Evolutionary conservation across 2,888 invertebrate species (phyloP).

Genomic region (Cryptocheilus praepositus): DNA sequence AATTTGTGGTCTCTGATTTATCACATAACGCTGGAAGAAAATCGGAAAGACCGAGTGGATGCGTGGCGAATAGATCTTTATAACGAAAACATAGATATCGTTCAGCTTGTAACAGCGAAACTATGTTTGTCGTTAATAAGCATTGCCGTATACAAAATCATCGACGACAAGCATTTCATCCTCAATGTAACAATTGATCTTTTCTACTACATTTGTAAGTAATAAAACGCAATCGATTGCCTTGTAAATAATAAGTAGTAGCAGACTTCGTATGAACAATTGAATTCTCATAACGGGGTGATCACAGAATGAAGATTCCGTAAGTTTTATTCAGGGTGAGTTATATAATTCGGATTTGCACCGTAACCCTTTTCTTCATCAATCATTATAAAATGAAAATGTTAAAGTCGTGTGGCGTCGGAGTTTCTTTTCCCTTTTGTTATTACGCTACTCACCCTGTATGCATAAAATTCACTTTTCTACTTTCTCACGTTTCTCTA

Average conservation of each 20-base stretch:
- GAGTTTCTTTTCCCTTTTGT: no score
- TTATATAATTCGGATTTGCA: no score
- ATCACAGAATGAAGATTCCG: not conserved
- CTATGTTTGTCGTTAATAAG: conserved; percentile 37
- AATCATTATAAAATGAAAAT: no score
- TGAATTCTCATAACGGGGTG: conserved; percentile 39
- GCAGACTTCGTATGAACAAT: conserved; percentile 43
- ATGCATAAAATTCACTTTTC: conserved; percentile 20
- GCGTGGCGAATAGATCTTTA: conserved; percentile 9
- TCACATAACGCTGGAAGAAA: conserved; percentile 37
- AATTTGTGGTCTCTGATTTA: conserved; percentile 32
- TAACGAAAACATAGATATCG: conserved; percentile 1
- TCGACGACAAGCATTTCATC: conserved; percentile 39
- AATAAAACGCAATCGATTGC: conserved; percentile 50
- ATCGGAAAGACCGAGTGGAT: conserved; percentile 24
- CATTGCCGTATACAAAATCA: conserved; percentile 39
- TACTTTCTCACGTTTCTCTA: conserved; percentile 23
- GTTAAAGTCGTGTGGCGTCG: no score
- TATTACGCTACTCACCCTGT: no score
- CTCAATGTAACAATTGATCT: conserved; percentile 52
- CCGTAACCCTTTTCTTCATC: no score
- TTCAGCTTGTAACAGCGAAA: conserved; percentile 24
- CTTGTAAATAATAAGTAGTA: conserved; percentile 63
- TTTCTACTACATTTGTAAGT: conserved; percentile 60
- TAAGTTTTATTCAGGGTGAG: no score